phyloP scores from a whole-genome alignment of 2,888 invertebrate species.

The Dioctria linearis region DNA sequence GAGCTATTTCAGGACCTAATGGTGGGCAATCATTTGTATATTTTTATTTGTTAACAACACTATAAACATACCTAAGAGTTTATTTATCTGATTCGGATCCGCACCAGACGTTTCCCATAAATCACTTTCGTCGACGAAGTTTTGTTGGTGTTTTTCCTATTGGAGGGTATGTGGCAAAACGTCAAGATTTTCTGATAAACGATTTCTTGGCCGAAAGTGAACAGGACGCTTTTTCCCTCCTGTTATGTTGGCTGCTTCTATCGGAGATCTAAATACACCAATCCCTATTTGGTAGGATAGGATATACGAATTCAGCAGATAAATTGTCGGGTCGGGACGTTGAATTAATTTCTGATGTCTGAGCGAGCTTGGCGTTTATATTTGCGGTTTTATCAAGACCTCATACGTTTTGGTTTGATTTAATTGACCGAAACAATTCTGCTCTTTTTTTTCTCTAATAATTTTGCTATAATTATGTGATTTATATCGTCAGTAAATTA shows the following conservation, averaged over 20 bases:
- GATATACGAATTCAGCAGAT: conserved; percentile 44
- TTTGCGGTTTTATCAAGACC: conserved; percentile 13
- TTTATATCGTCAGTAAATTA: conserved; percentile 1
- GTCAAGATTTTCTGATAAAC: conserved; percentile 58
- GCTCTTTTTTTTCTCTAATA: not conserved
- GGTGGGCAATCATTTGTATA: conserved; percentile 59
- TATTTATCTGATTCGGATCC: conserved; percentile 59
- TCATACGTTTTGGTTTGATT: conserved; percentile 37
- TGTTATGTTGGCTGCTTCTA: not conserved
- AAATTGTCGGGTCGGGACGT: conserved; percentile 29
- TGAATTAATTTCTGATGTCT: conserved; percentile 49
- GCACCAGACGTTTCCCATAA: conserved; percentile 57
- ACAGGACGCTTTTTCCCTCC: conserved; percentile 44
- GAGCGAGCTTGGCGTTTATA: conserved; percentile 18
- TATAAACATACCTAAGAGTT: conserved; percentile 58
- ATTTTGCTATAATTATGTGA: conserved; percentile 13
- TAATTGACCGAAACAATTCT: conserved; percentile 48
- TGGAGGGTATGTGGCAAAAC: conserved; percentile 53
- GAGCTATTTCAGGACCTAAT: conserved; percentile 49
- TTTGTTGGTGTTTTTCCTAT: conserved; percentile 11
- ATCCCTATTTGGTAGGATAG: conserved; percentile 30
- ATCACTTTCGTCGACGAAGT: conserved; percentile 54
- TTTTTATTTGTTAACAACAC: conserved; percentile 59
- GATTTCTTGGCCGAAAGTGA: conserved; percentile 55
- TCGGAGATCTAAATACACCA: conserved; percentile 17